Evolutionary conservation across 1,140 invertebrate species (phyloP), one percentile per base, ranked within the genome.

Genomic region (Ips typographus): DNA sequence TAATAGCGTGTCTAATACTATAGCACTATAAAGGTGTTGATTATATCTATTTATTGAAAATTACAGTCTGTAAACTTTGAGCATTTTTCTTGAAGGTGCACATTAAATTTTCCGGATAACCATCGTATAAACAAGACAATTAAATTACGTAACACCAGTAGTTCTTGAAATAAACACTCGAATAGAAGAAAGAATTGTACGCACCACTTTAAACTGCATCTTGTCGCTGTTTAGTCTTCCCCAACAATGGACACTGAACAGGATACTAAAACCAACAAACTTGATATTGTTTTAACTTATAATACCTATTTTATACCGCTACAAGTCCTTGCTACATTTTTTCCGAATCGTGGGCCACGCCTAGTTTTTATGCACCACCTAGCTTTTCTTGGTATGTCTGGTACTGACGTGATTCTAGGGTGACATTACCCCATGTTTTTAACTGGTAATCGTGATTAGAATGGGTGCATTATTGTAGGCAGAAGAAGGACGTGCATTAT

Each of bases 261-360:
- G 65, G 57, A 60, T 68, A 60, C 58, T 52, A 4, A 43, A 59
- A 60, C 39, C 40, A 52, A 66, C 53, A 66, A 41, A 43, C 55
- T 76, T 70, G 65, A 70, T 74, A 69, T 68, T 63, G 73, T 8
- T 75, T 73, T 75, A 76, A 73, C 69, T 72, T 71, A 71, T 71
- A 69, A 71, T 70, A 74, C 71, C 68, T 74, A 68, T 75, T 75
- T 76, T 76, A 76, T 76, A 76, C 71, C 66, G 75, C 68, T 71
- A 74, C 70, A 56, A 72, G 75, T 74, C 75, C 75, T 76, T 76
- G 75, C 65, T 56, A 72, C 67, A 72, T 72, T 75, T 75, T 75
- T 76, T 71, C 73, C 52, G 57, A 41, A 55, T 63, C 57, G 57
- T 42, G 49, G 43, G 42, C 65, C 65, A 68, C 65, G 49, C 65